Evolutionary conservation across 2,113 vertebrate genomes (phyloP).

Genomic region (Tringa solitaria): DNA sequence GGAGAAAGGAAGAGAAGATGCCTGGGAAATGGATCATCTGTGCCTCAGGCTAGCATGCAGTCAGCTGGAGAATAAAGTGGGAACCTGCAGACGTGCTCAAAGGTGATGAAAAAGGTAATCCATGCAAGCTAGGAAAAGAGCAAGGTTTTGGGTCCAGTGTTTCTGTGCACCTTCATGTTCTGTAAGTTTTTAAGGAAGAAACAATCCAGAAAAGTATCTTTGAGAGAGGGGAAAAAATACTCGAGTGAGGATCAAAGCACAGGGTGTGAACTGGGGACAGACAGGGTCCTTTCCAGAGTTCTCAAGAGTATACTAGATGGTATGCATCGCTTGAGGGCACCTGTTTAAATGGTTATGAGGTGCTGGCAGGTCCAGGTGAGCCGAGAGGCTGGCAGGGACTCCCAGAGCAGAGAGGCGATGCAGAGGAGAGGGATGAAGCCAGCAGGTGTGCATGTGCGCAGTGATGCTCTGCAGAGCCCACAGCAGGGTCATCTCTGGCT

Average conservation of each 20-base stretch:
- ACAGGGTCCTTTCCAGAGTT: neutral
- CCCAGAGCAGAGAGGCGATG: neutral
- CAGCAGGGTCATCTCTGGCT: neutral
- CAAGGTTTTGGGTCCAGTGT: neutral
- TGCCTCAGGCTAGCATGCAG: neutral
- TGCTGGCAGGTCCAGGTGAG: neutral
- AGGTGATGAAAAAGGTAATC: neutral
- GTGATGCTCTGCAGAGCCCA: neutral
- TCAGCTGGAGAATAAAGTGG: neutral
- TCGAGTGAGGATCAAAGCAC: neutral
- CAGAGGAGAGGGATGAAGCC: neutral
- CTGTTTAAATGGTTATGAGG: neutral
- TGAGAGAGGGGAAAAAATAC: neutral
- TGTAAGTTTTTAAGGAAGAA: neutral
- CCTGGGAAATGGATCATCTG: neutral
- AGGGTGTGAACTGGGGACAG: too few relatives aligned
- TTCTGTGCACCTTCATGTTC: rapidly evolving
- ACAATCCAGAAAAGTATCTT: neutral
- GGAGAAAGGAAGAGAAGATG: neutral
- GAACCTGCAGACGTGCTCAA: neutral
- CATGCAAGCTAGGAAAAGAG: neutral
- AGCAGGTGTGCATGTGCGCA: rapidly evolving
- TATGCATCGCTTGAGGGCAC: neutral
- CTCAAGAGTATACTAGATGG: neutral
- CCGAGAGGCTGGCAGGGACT: neutral